phyloP scores from a whole-genome alignment of 2,113 vertebrate genomes.

The Cinclus mexicanus region DNA sequence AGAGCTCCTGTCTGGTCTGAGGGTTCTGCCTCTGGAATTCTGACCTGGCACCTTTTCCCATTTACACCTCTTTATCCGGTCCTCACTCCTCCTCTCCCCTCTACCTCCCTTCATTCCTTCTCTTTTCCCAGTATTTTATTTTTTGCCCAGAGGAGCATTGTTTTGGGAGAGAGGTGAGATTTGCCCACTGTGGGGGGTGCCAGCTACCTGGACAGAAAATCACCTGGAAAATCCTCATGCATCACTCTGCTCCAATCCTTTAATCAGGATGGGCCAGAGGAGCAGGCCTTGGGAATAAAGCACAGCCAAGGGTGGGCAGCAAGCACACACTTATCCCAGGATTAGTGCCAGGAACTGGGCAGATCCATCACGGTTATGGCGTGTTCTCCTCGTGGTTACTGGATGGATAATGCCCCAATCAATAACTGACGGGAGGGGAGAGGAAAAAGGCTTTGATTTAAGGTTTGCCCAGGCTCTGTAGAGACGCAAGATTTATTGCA shows the following conservation, averaged over 20 bases:
- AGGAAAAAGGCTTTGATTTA: slow-evolving; percentile 50
- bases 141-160: background rate
- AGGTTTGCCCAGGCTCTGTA: slow-evolving; percentile 42
- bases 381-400: background rate
- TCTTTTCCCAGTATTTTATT: background rate
- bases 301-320: slow-evolving; percentile 30
- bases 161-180: background rate
- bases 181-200: background rate
- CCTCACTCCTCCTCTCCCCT: background rate
- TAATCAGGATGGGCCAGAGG: background rate
- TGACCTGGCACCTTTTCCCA: background rate
- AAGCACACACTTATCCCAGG: background rate
- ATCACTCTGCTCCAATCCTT: background rate
- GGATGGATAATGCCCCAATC: slow-evolving; percentile 55
- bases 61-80: background rate
- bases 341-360: background rate
- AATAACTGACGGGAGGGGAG: slow-evolving; percentile 34
- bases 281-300: slow-evolving; percentile 17
- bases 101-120: background rate
- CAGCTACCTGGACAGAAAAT: background rate
- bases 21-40: background rate
- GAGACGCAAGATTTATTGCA: slow-evolving; percentile 56
- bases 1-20: background rate
- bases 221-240: background rate
- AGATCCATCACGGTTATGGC: slow-evolving; percentile 49